These are phyloP conservation scores for Miichthys miiuy DNA, from an alignment of 2,797 vertebrate genomes.

Conservation along the genomic window DNA sequence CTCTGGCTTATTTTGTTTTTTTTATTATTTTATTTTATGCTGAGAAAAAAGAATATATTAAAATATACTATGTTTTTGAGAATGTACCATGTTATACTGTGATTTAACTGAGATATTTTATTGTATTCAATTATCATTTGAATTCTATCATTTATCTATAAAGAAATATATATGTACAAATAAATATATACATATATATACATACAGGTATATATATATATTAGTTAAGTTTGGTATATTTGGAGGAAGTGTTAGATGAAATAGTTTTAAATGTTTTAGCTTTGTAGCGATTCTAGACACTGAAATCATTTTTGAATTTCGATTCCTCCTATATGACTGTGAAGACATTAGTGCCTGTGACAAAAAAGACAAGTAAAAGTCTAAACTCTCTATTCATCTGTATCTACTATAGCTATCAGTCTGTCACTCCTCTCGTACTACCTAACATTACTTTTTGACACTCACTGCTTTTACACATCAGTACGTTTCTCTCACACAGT, in stretches of 20 bases:
- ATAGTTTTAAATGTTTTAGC: slow-evolving; percentile 92
- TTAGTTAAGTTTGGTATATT: slow-evolving; percentile 89
- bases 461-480: slow-evolving; percentile 58
- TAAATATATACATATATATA: slow-evolving; percentile 87
- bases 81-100: slow-evolving; percentile 92
- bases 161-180: slow-evolving; percentile 88
- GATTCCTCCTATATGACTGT: slow-evolving; percentile 92
- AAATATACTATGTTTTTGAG: slow-evolving; percentile 90
- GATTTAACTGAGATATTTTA: slow-evolving; percentile 89
- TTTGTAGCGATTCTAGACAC: slow-evolving; percentile 89
- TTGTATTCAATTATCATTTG: slow-evolving; percentile 87
- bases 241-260: slow-evolving; percentile 90
- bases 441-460: slow-evolving; percentile 76
- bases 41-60: slow-evolving; percentile 85
- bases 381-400: slow-evolving; percentile 84
- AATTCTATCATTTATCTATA: slow-evolving; percentile 88
- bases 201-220: slow-evolving; percentile 85
- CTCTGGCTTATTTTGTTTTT: slow-evolving; percentile 84
- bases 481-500: slow-evolving; percentile 55
- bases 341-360: slow-evolving; percentile 93
- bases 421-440: slow-evolving; percentile 83
- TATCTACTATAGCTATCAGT: slow-evolving; percentile 84
- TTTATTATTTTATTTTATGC: slow-evolving; percentile 80
- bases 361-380: slow-evolving; percentile 89
- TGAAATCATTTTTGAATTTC: slow-evolving; percentile 89